Evolutionary conservation across 2,797 vertebrate genomes (phyloP), one percentile per base, ranked within the genome.

Genomic region (Champsocephalus gunnari): DNA sequence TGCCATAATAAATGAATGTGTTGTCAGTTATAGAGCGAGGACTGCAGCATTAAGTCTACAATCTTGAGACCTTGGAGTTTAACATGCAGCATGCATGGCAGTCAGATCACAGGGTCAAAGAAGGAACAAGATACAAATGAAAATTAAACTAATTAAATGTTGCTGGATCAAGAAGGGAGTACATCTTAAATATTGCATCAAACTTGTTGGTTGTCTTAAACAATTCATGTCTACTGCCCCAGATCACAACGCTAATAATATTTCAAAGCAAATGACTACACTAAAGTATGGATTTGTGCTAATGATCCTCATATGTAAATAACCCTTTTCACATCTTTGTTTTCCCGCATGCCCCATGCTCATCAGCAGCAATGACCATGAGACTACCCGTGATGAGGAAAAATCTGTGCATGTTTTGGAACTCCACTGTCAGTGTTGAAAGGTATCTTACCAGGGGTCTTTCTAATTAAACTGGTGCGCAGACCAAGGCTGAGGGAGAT

Each of bases 381-480:
- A 87, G 89, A 87, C 73, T 67, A 89, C 88, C 86, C 86, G 54
- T 73, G 76, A 77, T 69, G 86, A 89, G 79, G 66, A 63, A 70
- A 82, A 88, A 89, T 92, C 81, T 87, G 86, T 75, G 73, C 83
- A 68, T 91, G 87, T 89, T 87, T 87, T 73, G 84, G 84, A 92
- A 82, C 81, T 81, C 76, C 63, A 62, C 87, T 89, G 91, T 89
- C 91, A 80, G 74, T 77, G 79, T 75, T 92, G 85, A 89, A 93
- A 91, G 88, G 85, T 89, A 84, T 88, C 86, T 70, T 92, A 85
- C 88, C 86, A 70, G 93, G 93, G 93, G 93, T 86, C 87, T 86
- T 80, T 91, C 91, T 95, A 94, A 95, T 95, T 96, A 95, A 95
- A 94, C 90, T 81, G 67, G 84, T 85, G 86, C 82, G 90, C 83